These are phyloP conservation scores for Pedionomus torquatus DNA, from an alignment of 2,113 vertebrate genomes.

Conservation along the genomic window DNA sequence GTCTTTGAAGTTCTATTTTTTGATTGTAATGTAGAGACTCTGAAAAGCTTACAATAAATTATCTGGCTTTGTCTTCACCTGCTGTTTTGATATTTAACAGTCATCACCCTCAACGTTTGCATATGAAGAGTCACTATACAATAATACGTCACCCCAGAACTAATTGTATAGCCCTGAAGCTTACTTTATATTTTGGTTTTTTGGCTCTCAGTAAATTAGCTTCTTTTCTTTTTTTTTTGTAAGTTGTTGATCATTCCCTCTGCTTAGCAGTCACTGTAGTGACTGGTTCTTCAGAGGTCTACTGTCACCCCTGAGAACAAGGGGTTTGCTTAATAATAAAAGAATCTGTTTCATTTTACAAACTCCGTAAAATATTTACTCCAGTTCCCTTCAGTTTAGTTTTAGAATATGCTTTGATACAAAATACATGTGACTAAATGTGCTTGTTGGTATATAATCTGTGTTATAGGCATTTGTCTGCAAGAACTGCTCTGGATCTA, in stretches of 20 bases:
- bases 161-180: neutral
- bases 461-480: neutral
- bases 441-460: neutral
- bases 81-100: neutral
- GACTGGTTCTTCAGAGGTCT: neutral
- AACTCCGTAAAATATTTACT: neutral
- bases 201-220: neutral
- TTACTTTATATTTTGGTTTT: neutral
- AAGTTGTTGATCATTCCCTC: neutral
- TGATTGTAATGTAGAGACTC: neutral
- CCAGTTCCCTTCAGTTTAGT: neutral
- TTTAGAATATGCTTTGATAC: neutral
- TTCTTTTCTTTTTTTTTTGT: neutral
- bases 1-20: neutral
- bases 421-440: neutral
- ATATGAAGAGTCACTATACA: neutral
- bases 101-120: neutral
- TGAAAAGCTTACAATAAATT: neutral
- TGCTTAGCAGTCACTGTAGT: neutral
- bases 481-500: neutral
- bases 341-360: neutral
- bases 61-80: neutral
- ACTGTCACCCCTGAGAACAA: rapidly evolving
- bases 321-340: neutral
- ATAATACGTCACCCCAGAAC: neutral